phyloP scores from a whole-genome alignment of 2,113 vertebrate genomes.

The Isichthys henryi region DNA sequence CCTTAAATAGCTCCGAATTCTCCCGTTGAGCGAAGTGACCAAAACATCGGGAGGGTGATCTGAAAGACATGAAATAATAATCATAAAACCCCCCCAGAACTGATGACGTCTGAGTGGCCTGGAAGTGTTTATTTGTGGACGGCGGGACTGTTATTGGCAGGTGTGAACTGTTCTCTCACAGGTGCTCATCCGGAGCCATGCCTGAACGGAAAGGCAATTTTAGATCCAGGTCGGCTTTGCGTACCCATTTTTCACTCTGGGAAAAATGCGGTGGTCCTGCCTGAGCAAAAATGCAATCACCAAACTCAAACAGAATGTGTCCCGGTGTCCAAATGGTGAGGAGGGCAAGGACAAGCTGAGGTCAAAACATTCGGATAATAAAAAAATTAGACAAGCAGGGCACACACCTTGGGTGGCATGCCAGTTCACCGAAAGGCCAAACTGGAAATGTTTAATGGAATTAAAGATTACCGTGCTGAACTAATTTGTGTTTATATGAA shows the following conservation, averaged over 20 bases:
- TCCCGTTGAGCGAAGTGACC: neutral
- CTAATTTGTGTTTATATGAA: neutral
- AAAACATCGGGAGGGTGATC: neutral
- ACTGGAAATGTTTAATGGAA: neutral
- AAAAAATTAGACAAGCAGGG: neutral
- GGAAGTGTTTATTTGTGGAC: neutral
- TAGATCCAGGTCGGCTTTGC: neutral
- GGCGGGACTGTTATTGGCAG: neutral
- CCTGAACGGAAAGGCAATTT: constrained; percentile 1
- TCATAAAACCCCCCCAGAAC: neutral
- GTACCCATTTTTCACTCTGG: neutral
- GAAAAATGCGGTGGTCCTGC: neutral
- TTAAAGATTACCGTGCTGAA: neutral
- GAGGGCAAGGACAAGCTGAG: neutral
- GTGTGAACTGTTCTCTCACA: neutral
- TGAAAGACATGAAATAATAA: neutral
- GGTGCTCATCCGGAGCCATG: neutral
- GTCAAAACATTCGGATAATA: neutral
- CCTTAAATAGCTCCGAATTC: neutral
- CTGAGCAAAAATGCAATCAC: constrained; percentile 1
- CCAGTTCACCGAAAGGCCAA: neutral
- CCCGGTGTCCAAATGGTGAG: neutral
- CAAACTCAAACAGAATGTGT: neutral
- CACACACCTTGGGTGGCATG: neutral
- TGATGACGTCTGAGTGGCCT: neutral